Conservation (phyloP, 2,797 vertebrate genomes). For the Chaetodon trifasciatus region DNA sequence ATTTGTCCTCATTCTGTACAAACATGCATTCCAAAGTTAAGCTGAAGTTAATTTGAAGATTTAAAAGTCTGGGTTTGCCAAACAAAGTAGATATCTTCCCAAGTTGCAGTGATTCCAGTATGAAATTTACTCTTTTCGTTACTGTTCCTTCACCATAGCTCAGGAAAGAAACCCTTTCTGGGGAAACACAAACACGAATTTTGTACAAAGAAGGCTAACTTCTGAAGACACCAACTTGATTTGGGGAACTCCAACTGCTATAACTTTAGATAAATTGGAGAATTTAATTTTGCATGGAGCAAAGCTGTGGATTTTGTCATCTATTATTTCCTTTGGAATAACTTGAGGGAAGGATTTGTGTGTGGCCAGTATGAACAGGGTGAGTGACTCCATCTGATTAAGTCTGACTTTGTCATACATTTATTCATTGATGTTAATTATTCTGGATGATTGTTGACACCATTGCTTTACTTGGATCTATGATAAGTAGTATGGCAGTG, state of each 20-base stretch:
- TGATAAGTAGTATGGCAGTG: too few species aligned
- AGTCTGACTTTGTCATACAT: not conserved
- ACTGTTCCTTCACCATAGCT: too few species aligned
- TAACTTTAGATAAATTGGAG: not conserved
- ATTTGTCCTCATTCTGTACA: not conserved
- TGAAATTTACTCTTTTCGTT: not conserved
- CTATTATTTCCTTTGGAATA: not conserved
- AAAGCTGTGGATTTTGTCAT: not conserved
- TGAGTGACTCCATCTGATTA: not conserved
- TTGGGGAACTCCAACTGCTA: not conserved
- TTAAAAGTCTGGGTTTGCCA: not conserved
- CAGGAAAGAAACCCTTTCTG: too few species aligned
- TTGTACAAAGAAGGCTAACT: not conserved
- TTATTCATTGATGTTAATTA: not conserved
- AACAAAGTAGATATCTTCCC: not conserved
- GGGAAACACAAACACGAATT: not conserved
- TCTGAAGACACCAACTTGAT: not conserved
- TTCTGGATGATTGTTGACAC: not conserved
- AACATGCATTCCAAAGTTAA: not conserved
- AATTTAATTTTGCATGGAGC: not conserved
- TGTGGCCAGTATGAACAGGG: too few species aligned
- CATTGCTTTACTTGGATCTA: not conserved
- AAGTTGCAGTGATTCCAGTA: not conserved
- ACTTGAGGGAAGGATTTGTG: accelerated
- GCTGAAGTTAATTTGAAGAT: not conserved